Base-by-base conservation (phyloP, 2,797 vertebrate species). In the Rachycentron canadum region DNA sequence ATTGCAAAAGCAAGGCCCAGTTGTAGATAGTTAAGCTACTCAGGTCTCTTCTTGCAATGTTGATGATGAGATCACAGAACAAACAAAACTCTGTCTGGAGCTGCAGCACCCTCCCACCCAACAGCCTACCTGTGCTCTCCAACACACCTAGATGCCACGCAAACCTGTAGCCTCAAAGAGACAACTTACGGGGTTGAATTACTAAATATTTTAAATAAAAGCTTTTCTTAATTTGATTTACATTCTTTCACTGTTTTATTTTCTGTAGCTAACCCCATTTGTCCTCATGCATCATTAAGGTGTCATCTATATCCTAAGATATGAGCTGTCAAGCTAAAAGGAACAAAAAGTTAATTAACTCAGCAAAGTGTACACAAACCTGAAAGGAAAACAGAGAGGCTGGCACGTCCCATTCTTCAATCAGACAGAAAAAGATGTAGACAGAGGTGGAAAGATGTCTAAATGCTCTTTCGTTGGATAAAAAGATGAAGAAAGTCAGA, bases 361-460 rank as follows among this genome's bases (percentile, higher is more conserved):
- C 10, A 66, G 13, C 16, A 71, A 66, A 74, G 72, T 23, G 38
- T 23, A 74, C 60, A 91, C 91, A 85, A 79, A 89, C 86, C 89
- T 89, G 76, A 78, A 69, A 77, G 61, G 71, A 69, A 67, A 89
- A 78, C 76, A 78, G 32, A 88, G 50, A 83, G 26, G 57, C 75
- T 69, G 76, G 50, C 60, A 75, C 3, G 41, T 88, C 75, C 79
- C 83, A 86, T 83, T 89, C 71, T 85, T 74, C 65, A 71, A n/a
- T 60, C 52, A 83, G 47, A 55, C 14, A 64, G 34, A 84, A 64
- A 74, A 50, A 40, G 72, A 47, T 21, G 13, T 19, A 67, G 43
- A 52, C 19, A 38, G 65, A 73, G 1, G 34, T 79, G 12, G 34
- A 67, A 72, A 78, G 50, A 25, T 26, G 57, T 56, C 50, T 21